Evolutionary conservation across 2,888 invertebrate genomes (phyloP).

Genomic region (Dynastes grantii): DNA sequence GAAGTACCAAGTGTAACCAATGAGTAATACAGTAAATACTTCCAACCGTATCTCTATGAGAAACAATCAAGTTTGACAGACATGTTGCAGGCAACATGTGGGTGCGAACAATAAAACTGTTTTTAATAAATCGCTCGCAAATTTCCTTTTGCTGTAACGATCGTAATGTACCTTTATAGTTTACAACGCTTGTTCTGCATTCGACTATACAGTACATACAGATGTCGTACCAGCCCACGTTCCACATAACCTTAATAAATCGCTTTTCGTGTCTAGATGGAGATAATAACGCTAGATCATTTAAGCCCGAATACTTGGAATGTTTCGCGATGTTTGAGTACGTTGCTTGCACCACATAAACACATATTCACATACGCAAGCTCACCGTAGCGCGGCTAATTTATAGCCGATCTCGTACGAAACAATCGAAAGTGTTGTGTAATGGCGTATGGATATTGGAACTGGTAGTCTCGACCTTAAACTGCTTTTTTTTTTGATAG

Average conservation of each 20-base stretch:
- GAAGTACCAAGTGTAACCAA: too few relatives aligned
- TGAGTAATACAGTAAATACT: too few relatives aligned
- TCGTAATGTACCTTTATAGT: constrained; percentile 8
- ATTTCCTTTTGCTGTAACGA: not conserved
- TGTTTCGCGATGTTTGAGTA: constrained; percentile 12
- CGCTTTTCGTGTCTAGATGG: constrained; percentile 21
- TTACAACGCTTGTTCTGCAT: not conserved
- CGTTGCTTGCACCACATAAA: not conserved
- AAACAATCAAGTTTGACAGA: not conserved
- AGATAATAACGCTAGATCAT: constrained; percentile 41
- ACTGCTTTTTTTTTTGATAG: constrained; percentile 14
- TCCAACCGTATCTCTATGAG: too few relatives aligned
- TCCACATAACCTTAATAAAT: constrained; percentile 27
- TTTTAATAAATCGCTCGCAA: constrained; percentile 2
- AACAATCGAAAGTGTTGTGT: constrained; percentile 45
- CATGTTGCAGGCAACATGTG: not conserved
- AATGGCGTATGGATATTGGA: constrained; percentile 30
- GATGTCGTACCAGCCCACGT: constrained; percentile 13
- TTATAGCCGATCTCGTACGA: constrained; percentile 35
- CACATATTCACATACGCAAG: not conserved
- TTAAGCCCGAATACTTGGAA: constrained; percentile 23
- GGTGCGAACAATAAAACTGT: not conserved
- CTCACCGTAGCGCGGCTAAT: constrained; percentile 18
- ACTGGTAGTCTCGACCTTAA: constrained; percentile 39
- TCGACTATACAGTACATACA: constrained; percentile 7